Evolutionary conservation across 2,888 invertebrate genomes (phyloP), one percentile per base, ranked within the genome.

Genomic region (Nomada fucata): DNA sequence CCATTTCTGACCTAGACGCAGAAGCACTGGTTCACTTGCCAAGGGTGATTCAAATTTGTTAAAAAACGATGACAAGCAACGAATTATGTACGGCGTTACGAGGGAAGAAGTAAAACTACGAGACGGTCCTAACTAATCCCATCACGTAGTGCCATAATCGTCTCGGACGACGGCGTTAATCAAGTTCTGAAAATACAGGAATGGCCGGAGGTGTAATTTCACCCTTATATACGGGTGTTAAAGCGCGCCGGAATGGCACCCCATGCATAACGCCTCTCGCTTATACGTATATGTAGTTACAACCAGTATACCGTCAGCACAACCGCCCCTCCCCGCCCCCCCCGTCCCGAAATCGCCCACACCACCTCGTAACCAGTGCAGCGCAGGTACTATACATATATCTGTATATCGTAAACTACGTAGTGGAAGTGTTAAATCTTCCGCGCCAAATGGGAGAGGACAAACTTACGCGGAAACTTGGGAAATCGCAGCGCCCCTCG

Each of bases 351-450:
- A 7, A 36, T 7, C 36, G 7, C 36, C 36, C 36, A 36, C 36
- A 36, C 36, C 36, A 36, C 36, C 84, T 88, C 88, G 85, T 88
- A 88, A 86, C 88, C 77, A 61, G 72, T 60, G 67, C 77, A 61
- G 74, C 57, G 67, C 85, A 88, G 88, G 85, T 88, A 88, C 73
- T 83, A 67, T 78, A 73, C 64, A 55, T 78, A 69, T 84, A 86
- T 82, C 80, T 82, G 84, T 86, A 72, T 84, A 86, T 91, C 91
- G 90, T 91, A 90, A 91, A 91, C 81, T 83, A 89, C 87, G 78
- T 68, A 76, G 88, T 88, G 88, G 89, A 91, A 90, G 90, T 90
- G 89, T 91, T 91, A 91, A 91, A 91, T 91, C 91, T 91, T 89
- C 81, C 87, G 86, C 88, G 90, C 86, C 89, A 90, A 91, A 91